phyloP scores from a whole-genome alignment of 2,113 vertebrate genomes.

The Carassius gibelio region DNA sequence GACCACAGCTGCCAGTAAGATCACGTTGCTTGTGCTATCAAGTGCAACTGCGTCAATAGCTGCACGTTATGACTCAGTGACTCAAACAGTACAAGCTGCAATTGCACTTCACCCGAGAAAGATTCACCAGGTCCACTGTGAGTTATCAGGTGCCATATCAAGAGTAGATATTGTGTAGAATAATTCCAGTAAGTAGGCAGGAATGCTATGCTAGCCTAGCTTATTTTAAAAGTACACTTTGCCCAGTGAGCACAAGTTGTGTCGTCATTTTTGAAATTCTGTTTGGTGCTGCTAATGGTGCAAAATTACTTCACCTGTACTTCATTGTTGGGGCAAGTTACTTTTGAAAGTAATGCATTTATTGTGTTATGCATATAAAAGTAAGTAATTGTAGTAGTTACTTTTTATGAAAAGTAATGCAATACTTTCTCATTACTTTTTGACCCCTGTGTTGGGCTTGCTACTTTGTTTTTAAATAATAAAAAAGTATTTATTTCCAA shows the following conservation, averaged over 20 bases:
- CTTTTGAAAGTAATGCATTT: neutral
- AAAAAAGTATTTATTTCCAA: too few species aligned
- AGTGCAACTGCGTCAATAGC: constrained; percentile 20
- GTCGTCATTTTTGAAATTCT: neutral
- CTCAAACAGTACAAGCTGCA: constrained; percentile 55
- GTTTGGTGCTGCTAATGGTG: neutral
- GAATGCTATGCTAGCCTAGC: neutral
- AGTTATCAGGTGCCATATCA: constrained; percentile 33
- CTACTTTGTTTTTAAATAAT: neutral
- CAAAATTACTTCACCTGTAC: neutral
- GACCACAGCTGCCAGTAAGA: constrained; percentile 61
- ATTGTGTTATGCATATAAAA: neutral
- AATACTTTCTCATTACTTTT: neutral
- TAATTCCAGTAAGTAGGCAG: neutral
- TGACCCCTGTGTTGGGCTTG: neutral
- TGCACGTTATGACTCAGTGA: constrained; percentile 61
- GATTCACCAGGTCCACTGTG: constrained; percentile 43
- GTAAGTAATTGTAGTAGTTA: neutral
- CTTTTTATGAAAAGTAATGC: neutral
- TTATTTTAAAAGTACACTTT: neutral
- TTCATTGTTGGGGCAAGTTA: neutral
- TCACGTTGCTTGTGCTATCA: constrained; percentile 58
- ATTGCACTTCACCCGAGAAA: constrained; percentile 47
- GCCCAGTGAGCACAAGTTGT: neutral
- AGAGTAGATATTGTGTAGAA: neutral